These are phyloP conservation scores for Hycleus phaleratus DNA, from an alignment of 1,140 invertebrate genomes.

Conservation along the genomic window DNA sequence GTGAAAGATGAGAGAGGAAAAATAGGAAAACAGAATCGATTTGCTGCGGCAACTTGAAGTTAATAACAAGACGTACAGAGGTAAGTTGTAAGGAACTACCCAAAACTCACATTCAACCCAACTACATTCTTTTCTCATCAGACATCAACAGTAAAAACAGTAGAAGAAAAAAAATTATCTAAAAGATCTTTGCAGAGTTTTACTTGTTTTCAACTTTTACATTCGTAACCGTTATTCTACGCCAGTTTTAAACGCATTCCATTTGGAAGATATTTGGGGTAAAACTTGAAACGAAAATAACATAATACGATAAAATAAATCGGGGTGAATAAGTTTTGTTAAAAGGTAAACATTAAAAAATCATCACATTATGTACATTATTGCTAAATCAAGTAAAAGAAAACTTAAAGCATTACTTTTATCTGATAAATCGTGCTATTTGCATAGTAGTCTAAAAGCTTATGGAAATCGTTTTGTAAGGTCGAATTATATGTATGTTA, in stretches of 20 bases:
- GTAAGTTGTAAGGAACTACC: constrained; percentile 7
- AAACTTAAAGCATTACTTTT: constrained; percentile 4
- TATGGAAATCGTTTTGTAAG: no score
- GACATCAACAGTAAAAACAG: neutral
- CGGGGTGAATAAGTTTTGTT: no score
- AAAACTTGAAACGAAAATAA: neutral
- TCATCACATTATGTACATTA: no score
- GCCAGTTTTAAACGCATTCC: constrained; percentile 3
- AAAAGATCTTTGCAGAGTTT: neutral
- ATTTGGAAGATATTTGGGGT: neutral
- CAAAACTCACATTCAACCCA: constrained; percentile 9
- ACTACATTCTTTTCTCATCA: constrained; percentile 15
- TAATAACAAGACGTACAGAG: constrained; percentile 3
- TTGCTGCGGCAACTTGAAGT: neutral
- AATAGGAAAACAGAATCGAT: no score
- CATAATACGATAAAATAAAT: no score
- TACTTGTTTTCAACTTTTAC: constrained; percentile 4
- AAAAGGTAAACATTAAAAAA: no score
- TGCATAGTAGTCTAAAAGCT: constrained; percentile 5
- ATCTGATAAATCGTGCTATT: constrained; percentile 12
- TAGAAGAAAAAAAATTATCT: neutral
- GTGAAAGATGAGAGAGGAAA: no score
- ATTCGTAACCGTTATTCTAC: constrained; percentile 8
- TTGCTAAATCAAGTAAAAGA: no score
- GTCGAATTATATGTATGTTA: no score